Percentiles rank a stretch among this genome's conserved stretches.
Conservation (phyloP, 2,113 vertebrate species). For the Stigmatopora argus region DNA sequence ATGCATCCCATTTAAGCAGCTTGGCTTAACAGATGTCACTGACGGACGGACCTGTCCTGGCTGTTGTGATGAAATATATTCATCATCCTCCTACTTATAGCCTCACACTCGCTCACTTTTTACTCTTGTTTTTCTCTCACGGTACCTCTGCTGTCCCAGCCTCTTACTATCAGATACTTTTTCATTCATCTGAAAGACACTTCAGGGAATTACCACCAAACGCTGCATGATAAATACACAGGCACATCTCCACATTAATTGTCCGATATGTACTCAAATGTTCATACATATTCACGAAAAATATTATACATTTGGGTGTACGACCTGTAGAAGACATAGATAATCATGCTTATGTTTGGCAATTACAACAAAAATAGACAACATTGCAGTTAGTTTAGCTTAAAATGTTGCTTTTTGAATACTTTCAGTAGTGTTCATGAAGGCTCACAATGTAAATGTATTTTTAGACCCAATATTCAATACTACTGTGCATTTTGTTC, state of each 20-base stretch:
- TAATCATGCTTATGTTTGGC: neutral
- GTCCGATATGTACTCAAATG: conserved; percentile 5
- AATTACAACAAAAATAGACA: neutral
- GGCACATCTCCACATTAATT: conserved; percentile 5
- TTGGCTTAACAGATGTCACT: conserved; percentile 66
- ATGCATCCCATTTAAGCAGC: conserved; percentile 67
- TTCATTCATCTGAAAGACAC: conserved; percentile 35
- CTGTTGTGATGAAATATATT: conserved; percentile 69
- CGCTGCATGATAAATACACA: conserved; percentile 16
- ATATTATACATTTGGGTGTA: neutral
- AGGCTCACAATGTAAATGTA: neutral
- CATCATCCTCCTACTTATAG: conserved; percentile 66
- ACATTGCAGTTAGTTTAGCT: neutral
- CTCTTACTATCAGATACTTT: conserved; percentile 22
- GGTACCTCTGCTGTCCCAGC: conserved; percentile 20
- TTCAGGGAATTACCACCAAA: conserved; percentile 20
- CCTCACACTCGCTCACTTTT: conserved; percentile 33
- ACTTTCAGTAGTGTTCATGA: neutral
- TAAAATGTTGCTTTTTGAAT: neutral
- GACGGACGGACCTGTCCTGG: conserved; percentile 62
- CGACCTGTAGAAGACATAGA: neutral
- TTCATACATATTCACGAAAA: neutral
- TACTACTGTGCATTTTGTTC: neutral
- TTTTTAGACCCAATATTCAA: neutral
- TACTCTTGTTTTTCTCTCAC: conserved; percentile 35